Evolutionary conservation across 2,888 invertebrate species (phyloP).

Genomic region (Andrena haemorrhoa): DNA sequence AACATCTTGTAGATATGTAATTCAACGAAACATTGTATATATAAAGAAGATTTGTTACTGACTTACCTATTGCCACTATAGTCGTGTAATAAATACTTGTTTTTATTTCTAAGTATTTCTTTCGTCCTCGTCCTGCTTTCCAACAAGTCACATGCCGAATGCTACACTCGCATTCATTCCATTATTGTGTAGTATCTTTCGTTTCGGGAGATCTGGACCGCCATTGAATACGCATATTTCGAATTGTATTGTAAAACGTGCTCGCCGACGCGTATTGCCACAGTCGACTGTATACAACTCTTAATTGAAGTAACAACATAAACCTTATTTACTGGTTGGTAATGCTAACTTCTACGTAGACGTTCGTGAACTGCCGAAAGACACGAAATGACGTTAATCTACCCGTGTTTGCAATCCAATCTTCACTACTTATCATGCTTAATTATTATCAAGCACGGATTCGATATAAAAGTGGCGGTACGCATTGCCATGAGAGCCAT

Average conservation of each 20-base stretch:
- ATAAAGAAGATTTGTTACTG: constrained; percentile 62
- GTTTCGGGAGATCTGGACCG: constrained; percentile 7
- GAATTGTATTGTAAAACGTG: constrained; percentile 34
- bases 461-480: constrained; percentile 57
- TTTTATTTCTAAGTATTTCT: constrained; percentile 50
- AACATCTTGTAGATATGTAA: constrained; percentile 68
- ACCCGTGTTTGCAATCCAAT: background rate
- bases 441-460: constrained; percentile 59
- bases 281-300: constrained; percentile 12
- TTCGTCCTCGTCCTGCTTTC: background rate
- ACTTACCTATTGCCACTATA: constrained; percentile 63
- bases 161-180: background rate
- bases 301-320: constrained; percentile 30
- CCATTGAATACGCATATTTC: constrained; percentile 5
- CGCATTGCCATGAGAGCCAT: constrained; percentile 19
- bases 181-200: background rate
- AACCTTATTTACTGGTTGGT: constrained; percentile 1
- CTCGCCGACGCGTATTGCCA: background rate
- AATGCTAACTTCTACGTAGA: constrained; percentile 14
- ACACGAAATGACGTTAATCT: constrained; percentile 44
- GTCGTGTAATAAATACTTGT: constrained; percentile 66
- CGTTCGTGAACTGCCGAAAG: constrained; percentile 18
- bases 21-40: constrained; percentile 70
- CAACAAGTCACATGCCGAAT: background rate
- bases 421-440: constrained; percentile 35